phyloP scores from a whole-genome alignment of 2,113 vertebrate species.

The Anoura caudifer region DNA sequence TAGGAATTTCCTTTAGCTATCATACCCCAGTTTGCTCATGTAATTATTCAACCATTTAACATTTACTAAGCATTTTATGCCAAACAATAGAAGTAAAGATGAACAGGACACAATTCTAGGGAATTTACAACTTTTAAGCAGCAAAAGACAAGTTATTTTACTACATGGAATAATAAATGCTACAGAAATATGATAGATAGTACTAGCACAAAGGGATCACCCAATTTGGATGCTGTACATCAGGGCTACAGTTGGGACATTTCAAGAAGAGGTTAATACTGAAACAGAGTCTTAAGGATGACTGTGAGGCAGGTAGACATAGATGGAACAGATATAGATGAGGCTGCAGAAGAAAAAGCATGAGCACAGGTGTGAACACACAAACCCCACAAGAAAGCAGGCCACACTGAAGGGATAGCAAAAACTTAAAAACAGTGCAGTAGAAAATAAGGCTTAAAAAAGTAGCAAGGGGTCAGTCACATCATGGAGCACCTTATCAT shows the following conservation, averaged over 20 bases:
- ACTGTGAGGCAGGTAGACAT: neutral
- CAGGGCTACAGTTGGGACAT: neutral
- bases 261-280: neutral
- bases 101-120: neutral
- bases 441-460: neutral
- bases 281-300: neutral
- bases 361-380: neutral
- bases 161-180: neutral
- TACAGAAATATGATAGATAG: neutral
- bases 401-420: neutral
- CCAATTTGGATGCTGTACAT: neutral
- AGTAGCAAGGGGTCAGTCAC: neutral
- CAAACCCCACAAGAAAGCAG: neutral
- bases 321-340: neutral
- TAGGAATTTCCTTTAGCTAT: neutral
- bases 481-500: neutral
- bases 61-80: constrained; percentile 12
- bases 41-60: constrained; percentile 3
- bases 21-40: neutral
- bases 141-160: neutral
- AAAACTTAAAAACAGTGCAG: neutral
- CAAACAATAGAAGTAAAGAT: neutral
- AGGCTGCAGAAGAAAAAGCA: neutral
- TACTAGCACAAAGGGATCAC: neutral
- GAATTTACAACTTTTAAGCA: neutral